phyloP scores from a whole-genome alignment of 2,888 invertebrate species.

The Phaonia tiefii region DNA sequence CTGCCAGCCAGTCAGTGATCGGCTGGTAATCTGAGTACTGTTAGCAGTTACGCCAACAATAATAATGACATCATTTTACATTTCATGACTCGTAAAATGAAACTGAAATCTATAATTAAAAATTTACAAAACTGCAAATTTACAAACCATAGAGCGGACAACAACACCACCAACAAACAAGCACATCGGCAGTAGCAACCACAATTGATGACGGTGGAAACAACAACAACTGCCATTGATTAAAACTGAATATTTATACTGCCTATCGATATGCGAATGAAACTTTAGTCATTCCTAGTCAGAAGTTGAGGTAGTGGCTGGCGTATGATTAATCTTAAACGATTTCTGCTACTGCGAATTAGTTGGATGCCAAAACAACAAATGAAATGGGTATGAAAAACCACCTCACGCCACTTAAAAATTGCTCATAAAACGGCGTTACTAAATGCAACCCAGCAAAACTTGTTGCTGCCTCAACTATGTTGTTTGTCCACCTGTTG shows the following conservation, averaged over 20 bases:
- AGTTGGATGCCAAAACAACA: background rate
- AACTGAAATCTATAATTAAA: constrained; percentile 63
- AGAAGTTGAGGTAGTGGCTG: background rate
- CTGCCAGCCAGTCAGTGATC: background rate
- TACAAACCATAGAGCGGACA: background rate
- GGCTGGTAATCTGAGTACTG: background rate
- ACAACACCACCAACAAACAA: too few relatives aligned
- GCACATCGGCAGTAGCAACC: background rate
- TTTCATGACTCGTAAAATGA: constrained; percentile 36
- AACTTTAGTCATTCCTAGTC: constrained; percentile 22
- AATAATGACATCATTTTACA: constrained; percentile 20
- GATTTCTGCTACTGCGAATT: constrained; percentile 5
- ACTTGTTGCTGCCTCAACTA: too few relatives aligned
- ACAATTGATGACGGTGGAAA: constrained; percentile 4
- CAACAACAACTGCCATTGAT: constrained; percentile 37
- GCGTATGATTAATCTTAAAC: constrained; percentile 19
- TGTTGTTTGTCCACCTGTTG: too few relatives aligned
- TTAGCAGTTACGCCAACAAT: background rate
- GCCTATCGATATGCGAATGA: constrained; percentile 11
- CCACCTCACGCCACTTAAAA: constrained; percentile 4
- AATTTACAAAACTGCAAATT: constrained; percentile 24
- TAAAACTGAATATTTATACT: background rate
- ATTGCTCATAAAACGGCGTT: background rate
- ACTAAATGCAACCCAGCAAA: background rate
- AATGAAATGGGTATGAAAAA: constrained; percentile 1